phyloP scores from a whole-genome alignment of 2,888 invertebrate species.

The Druceiella hillmani region DNA sequence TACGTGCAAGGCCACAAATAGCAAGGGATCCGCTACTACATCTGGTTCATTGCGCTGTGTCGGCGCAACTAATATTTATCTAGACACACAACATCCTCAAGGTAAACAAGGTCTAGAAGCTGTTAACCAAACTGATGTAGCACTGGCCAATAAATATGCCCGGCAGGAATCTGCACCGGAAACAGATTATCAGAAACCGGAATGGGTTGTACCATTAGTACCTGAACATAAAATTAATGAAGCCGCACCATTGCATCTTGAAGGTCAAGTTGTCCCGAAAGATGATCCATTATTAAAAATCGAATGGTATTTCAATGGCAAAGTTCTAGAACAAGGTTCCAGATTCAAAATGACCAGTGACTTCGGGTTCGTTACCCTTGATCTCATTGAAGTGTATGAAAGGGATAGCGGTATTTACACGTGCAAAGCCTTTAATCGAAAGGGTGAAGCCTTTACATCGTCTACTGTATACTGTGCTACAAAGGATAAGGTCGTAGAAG shows the following conservation, averaged over 20 bases:
- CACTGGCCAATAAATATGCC: constrained; percentile 64
- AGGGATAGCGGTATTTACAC: constrained; percentile 93
- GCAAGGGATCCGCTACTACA: constrained; percentile 83
- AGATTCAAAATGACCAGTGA: constrained; percentile 91
- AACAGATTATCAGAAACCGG: constrained; percentile 74
- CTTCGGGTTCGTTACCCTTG: constrained; percentile 94
- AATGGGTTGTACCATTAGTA: constrained; percentile 78
- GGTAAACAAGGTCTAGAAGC: constrained; percentile 85
- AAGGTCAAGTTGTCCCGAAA: constrained; percentile 92
- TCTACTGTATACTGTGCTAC: constrained; percentile 81
- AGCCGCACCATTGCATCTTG: constrained; percentile 82
- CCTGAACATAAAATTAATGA: constrained; percentile 77
- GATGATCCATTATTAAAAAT: constrained; percentile 86
- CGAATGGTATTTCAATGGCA: constrained; percentile 94
- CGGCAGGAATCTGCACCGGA: constrained; percentile 68
- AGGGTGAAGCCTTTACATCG: constrained; percentile 89
- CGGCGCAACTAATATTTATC: constrained; percentile 70
- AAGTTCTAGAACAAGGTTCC: constrained; percentile 78
- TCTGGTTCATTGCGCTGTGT: constrained; percentile 84
- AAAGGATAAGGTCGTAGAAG: constrained; percentile 78
- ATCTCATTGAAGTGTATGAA: constrained; percentile 86
- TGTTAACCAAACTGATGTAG: constrained; percentile 85
- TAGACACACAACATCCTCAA: constrained; percentile 94
- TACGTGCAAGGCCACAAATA: constrained; percentile 85
- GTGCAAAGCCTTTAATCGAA: constrained; percentile 82